Base-by-base conservation (phyloP, 2,888 invertebrate species). In the Yponomeuta evonymella region DNA sequence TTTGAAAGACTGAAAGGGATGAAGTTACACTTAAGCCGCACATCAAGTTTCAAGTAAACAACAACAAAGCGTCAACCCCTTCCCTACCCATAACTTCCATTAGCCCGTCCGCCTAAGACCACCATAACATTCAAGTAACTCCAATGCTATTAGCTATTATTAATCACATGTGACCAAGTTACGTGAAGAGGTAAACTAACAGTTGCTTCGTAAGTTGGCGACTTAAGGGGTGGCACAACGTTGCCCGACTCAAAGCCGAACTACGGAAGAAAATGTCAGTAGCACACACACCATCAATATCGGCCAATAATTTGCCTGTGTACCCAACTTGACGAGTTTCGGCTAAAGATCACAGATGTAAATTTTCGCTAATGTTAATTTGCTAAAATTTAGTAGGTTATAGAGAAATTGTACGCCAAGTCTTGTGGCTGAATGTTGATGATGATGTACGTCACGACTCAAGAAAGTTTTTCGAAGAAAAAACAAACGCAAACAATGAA, bases 201-300 rank as follows among this genome's bases (percentile, higher is more conserved):
- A 63, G 43, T 63, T 62, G 58, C 67, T 67, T 36, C 36, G n/a
- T n/a, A n/a, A 43, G 36, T 43, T 43, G n/a, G 36, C 43, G n/a
- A 36, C 67, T 67, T 43, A 48, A 36, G 70, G 71, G 67, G 68
- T 72, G 70, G 73, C 73, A 33, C 73, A 73, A 72, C 75, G 75
- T 75, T 76, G n/a, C 77, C 79, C 76, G 74, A 75, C 79, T 79
- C 79, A 79, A 83, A 82, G 84, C 86, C 83, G 84, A 83, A 82
- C 81, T 84, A 79, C 81, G 82, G 23, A 82, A 81, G 85, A 82
- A 88, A 86, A 89, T 80, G 90, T 89, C 90, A 87, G 82, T 83
- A 84, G 80, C 90, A 88, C 84, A 2, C 51, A 51, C 12, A 51
- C 6, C 87, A 87, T 88, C 88, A 88, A 89, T 90, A 89, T 89